A percentile compares a stretch with the other conserved stretches of the same genome.
Conservation (phyloP, 2,888 invertebrate genomes). For the Nowickia ferox region DNA sequence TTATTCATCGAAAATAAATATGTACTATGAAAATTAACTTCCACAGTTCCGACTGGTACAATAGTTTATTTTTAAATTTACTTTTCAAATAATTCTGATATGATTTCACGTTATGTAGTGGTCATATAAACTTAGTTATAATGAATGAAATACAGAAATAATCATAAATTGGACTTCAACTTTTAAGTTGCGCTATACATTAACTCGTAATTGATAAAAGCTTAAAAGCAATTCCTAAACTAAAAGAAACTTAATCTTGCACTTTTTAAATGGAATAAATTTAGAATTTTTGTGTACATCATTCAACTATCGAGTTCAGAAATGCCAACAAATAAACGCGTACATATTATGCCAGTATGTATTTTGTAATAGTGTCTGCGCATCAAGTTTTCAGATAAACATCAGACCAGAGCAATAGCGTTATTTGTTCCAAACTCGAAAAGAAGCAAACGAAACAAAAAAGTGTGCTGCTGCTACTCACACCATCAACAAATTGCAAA, state of each 20-base stretch:
- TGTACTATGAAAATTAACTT: no score
- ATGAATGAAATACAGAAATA: neutral
- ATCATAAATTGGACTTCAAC: neutral
- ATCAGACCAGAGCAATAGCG: conserved; percentile 69
- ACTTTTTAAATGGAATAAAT: neutral
- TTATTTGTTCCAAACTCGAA: conserved; percentile 4
- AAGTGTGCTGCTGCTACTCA: conserved; percentile 53
- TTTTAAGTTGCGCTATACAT: conserved; percentile 1
- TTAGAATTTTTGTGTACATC: neutral
- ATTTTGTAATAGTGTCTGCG: conserved; percentile 71
- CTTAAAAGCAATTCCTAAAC: conserved; percentile 9
- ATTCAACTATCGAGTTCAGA: conserved; percentile 14
- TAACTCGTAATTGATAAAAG: conserved; percentile 2
- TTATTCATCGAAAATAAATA: no score
- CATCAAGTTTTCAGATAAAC: conserved; percentile 74
- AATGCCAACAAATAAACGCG: conserved; percentile 35
- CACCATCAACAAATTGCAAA: conserved; percentile 73
- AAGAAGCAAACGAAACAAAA: conserved; percentile 23
- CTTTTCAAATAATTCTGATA: no score
- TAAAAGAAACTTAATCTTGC: neutral
- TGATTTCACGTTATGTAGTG: no score
- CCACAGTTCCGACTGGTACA: no score
- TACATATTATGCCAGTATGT: conserved; percentile 47
- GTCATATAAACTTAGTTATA: neutral
- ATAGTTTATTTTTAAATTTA: no score